Percentiles rank a stretch among this genome's conserved stretches.
Evolutionary conservation across 2,113 vertebrate genomes (phyloP).

Genomic region (Cairina moschata): DNA sequence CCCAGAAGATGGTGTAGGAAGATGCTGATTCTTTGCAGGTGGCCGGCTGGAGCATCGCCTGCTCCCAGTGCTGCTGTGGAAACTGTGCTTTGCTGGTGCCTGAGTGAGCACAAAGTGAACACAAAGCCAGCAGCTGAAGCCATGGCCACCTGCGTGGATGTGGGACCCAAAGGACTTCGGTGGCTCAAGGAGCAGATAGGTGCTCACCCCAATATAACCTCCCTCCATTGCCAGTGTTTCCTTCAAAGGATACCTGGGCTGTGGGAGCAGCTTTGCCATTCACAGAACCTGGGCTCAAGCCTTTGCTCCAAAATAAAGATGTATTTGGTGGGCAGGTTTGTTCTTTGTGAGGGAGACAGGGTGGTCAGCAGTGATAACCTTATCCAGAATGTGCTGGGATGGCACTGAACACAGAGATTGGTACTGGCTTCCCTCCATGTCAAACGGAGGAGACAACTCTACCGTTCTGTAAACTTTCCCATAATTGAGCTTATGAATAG

Average conservation of each 20-base stretch:
- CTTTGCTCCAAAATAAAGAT: fast-evolving
- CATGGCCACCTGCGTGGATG: background rate
- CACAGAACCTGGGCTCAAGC: background rate
- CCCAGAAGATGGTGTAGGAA: background rate
- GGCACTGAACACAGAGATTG: background rate
- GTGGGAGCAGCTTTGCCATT: background rate
- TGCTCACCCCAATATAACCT: background rate
- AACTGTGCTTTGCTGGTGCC: background rate
- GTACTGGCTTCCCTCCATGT: background rate
- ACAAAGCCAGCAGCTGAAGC: background rate
- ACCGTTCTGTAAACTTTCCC: background rate
- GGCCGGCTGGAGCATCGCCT: background rate
- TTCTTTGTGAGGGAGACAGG: background rate
- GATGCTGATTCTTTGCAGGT: background rate
- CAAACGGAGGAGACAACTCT: background rate
- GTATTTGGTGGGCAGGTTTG: background rate
- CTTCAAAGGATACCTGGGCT: fast-evolving
- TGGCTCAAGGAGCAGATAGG: background rate
- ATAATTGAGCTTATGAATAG: fast-evolving
- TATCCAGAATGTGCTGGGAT: background rate
- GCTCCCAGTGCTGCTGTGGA: background rate
- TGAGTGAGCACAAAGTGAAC: fast-evolving
- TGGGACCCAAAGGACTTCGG: fast-evolving
- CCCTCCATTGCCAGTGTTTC: background rate
- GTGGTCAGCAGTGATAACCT: background rate